Evolutionary conservation across 2,113 vertebrate species (phyloP), one percentile per base, ranked within the genome.

Genomic region (Myiozetetes cayanensis): DNA sequence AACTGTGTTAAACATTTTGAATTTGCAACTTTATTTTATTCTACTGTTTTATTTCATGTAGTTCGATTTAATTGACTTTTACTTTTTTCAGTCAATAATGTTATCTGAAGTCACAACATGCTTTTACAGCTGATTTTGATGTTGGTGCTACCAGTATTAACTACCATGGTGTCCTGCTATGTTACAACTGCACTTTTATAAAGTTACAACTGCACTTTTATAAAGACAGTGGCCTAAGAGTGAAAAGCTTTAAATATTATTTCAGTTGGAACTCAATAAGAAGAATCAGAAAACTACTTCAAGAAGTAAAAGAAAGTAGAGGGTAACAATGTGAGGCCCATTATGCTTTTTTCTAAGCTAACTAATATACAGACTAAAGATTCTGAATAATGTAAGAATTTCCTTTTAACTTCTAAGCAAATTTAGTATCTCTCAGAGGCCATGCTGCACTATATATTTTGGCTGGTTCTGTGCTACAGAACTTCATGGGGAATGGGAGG

Each of bases 1-100:
- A 85, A 71, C 80, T 85, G 24, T 62, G 46, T 71, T 87, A 66
- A 62, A 93, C 93, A 44, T 66, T 94, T 93, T 85, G 41, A 72
- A 88, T 87, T 87, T 61, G 8, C 18, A 66, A 13, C 44, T 58
- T 77, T 52, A 37, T 67, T 89, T 75, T 53, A 46, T 44, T 92
- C 8, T 87, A 30, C 12, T 53, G 5, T 80, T 71, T 67, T 43
- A 4, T 66, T 83, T 85, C 7, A 31, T 53, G 4, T 53, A 41
- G n/a, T 59, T 85, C 75, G 6, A 16, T 75, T 65, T 83, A 12
- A 39, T 83, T 88, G 74, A 13, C 27, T 47, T 95, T 92, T 61
- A 28, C 5, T 75, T 65, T 72, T 85, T 86, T 27, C 12, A 14
- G 20, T 67, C 49, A 82, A 0, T 56, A 65, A 75, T 37, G 53